Conservation (phyloP, 2,113 vertebrate genomes). For the Hydropotes inermis region DNA sequence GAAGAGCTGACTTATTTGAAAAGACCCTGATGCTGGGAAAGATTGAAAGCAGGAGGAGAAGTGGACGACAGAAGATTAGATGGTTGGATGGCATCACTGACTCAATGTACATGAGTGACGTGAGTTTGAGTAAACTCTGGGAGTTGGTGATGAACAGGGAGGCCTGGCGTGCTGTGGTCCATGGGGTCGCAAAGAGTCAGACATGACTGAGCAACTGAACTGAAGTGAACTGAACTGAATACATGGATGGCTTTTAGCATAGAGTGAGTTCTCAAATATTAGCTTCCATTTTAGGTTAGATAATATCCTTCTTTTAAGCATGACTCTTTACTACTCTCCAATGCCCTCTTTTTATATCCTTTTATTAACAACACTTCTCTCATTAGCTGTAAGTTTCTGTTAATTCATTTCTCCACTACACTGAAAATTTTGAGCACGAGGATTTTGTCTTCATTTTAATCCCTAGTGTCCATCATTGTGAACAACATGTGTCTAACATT, state of each 20-base stretch:
- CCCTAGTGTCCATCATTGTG: neutral
- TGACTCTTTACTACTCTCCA: neutral
- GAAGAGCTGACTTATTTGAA: neutral
- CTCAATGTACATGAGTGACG: neutral
- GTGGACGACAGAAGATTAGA: neutral
- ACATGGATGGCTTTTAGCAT: neutral
- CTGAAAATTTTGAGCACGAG: neutral
- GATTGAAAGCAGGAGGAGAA: neutral
- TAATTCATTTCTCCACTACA: neutral
- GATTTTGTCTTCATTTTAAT: neutral
- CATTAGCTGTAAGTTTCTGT: neutral
- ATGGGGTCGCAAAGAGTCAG: neutral
- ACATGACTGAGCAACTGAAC: neutral
- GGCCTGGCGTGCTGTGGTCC: fast-evolving
- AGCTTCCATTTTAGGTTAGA: neutral
- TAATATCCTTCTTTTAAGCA: neutral
- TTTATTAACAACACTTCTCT: neutral
- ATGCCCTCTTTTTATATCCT: neutral
- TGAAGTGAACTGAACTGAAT: neutral
- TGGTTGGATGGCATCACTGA: neutral
- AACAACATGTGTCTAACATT: neutral
- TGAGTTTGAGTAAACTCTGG: neutral
- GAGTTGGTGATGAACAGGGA: neutral
- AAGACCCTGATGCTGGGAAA: neutral
- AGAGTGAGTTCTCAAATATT: neutral